phyloP scores from a whole-genome alignment of 1,140 invertebrate genomes.

The Solenopsis fugax region DNA sequence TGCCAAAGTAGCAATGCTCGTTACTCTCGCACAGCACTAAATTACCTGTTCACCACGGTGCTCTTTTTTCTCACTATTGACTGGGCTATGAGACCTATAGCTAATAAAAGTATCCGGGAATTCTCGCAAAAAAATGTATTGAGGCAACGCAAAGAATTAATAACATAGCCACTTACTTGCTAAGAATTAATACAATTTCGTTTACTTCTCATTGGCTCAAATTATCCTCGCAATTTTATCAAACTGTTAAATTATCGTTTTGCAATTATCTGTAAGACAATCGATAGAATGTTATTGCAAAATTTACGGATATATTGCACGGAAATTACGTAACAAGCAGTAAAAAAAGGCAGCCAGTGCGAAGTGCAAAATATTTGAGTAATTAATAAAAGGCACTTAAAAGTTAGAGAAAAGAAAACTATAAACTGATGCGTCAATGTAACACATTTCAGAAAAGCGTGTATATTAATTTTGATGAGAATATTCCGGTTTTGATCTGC shows the following conservation, averaged over 20 bases:
- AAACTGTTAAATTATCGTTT: slow-evolving; percentile 59
- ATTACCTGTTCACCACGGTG: slow-evolving; percentile 50
- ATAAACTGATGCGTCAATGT: slow-evolving; percentile 14
- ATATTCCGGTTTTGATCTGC: slow-evolving; percentile 27
- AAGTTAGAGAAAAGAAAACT: slow-evolving; percentile 23
- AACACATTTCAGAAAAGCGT: slow-evolving; percentile 16
- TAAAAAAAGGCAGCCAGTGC: slow-evolving; percentile 13
- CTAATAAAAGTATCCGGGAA: slow-evolving; percentile 48
- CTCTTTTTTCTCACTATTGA: slow-evolving; percentile 35
- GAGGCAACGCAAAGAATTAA: slow-evolving; percentile 51
- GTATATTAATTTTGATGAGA: slow-evolving; percentile 37
- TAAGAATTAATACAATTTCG: slow-evolving; percentile 57
- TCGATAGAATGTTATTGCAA: slow-evolving; percentile 43
- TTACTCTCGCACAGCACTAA: slow-evolving; percentile 54
- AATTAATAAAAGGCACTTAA: slow-evolving; percentile 28
- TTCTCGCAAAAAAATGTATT: slow-evolving; percentile 44
- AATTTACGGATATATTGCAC: slow-evolving; percentile 12
- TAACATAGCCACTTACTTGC: slow-evolving; percentile 56
- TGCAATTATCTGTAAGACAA: slow-evolving; percentile 60
- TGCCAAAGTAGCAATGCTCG: slow-evolving; percentile 47
- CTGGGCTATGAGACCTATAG: slow-evolving; percentile 46
- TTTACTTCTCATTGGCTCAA: slow-evolving; percentile 58
- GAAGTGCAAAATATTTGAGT: slow-evolving; percentile 34
- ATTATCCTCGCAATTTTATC: slow-evolving; percentile 50
- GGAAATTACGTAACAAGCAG: slow-evolving; percentile 33